phyloP scores from a whole-genome alignment of 2,888 invertebrate species.

The Harmothoe impar region DNA sequence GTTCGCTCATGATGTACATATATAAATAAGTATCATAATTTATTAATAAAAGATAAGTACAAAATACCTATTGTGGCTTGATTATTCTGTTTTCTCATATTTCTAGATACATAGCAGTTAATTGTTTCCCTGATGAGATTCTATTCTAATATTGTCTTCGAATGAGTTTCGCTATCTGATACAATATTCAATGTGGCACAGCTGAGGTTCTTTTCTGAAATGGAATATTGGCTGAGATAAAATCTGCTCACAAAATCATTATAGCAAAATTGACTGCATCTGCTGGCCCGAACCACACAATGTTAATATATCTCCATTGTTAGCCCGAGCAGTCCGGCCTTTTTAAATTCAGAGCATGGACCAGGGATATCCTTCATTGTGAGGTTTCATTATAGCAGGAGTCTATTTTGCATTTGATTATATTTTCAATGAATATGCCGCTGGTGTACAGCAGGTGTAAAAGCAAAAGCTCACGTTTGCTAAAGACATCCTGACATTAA shows the following conservation, averaged over 20 bases:
- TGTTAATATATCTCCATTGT: too few species aligned
- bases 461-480: too few species aligned
- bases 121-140: background rate
- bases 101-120: background rate
- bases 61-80: background rate
- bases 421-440: too few species aligned
- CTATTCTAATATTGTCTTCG: background rate
- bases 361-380: too few species aligned
- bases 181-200: background rate
- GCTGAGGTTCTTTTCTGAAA: conserved; percentile 4
- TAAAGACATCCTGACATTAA: too few species aligned
- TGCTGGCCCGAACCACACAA: too few species aligned
- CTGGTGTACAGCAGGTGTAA: too few species aligned
- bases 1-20: conserved; percentile 24
- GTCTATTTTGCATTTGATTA: too few species aligned
- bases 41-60: conserved; percentile 22
- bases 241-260: background rate
- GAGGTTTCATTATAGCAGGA: too few species aligned
- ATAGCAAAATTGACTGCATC: too few species aligned
- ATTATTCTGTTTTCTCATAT: background rate
- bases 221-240: background rate
- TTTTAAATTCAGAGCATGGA: too few species aligned
- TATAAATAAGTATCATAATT: background rate
- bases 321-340: too few species aligned
- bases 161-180: background rate